These are phyloP conservation scores for Agonopterix subpropinquella DNA, from an alignment of 2,888 invertebrate genomes.

Conservation along the genomic window DNA sequence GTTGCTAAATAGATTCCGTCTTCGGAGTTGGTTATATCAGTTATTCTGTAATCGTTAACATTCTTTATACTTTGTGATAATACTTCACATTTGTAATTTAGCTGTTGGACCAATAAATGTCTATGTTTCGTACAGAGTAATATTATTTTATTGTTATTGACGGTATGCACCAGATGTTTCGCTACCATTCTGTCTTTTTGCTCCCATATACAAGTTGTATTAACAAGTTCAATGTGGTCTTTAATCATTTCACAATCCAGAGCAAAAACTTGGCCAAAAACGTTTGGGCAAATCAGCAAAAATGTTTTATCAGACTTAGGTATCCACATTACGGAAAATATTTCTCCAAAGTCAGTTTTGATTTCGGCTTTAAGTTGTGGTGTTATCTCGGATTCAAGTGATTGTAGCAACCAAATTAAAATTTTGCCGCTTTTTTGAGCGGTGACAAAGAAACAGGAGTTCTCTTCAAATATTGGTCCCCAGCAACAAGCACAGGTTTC, in stretches of 20 bases:
- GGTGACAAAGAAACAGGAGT: slow-evolving; percentile 45
- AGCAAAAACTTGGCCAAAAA: slow-evolving; percentile 36
- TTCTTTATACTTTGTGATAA: slow-evolving; percentile 37
- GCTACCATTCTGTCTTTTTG: slow-evolving; percentile 50
- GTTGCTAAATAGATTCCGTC: slow-evolving; percentile 35
- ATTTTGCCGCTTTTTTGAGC: slow-evolving; percentile 49
- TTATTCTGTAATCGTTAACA: slow-evolving; percentile 51
- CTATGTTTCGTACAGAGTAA: slow-evolving; percentile 51
- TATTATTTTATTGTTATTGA: slow-evolving; percentile 29
- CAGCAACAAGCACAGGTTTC: slow-evolving; percentile 48
- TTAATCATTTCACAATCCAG: slow-evolving; percentile 29
- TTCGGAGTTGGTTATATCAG: slow-evolving; percentile 27
- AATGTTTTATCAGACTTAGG: slow-evolving; percentile 22
- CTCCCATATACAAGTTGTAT: slow-evolving; percentile 34
- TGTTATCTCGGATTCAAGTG: slow-evolving; percentile 13
- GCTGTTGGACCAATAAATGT: slow-evolving; percentile 41
- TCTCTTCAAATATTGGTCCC: slow-evolving; percentile 32
- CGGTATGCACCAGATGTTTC: slow-evolving; percentile 25
- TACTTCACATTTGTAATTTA: slow-evolving; percentile 33
- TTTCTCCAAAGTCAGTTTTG: slow-evolving; percentile 27
- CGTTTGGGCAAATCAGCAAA: slow-evolving; percentile 36
- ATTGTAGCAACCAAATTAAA: slow-evolving; percentile 42
- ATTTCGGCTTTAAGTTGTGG: slow-evolving; percentile 24
- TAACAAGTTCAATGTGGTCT: slow-evolving; percentile 18
- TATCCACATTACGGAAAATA: slow-evolving; percentile 41